These are phyloP conservation scores for Drosophila lutescens DNA, from an alignment of 2,888 invertebrate genomes.

Conservation along the genomic window DNA sequence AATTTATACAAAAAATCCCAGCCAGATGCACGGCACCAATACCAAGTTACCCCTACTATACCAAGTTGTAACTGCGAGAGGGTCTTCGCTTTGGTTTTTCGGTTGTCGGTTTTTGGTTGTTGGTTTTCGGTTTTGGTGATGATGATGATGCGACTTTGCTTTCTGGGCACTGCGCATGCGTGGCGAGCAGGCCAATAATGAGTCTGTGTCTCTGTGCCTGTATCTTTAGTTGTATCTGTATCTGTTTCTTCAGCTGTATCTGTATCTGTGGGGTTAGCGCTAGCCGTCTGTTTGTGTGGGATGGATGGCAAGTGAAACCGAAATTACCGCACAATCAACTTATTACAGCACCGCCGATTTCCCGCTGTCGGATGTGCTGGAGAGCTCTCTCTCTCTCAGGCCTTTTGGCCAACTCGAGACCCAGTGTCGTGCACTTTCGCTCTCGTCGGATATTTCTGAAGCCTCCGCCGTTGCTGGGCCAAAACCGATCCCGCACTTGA, in stretches of 20 bases:
- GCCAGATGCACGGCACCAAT: constrained; percentile 65
- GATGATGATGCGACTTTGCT: constrained; percentile 65
- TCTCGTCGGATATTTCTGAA: constrained; percentile 56
- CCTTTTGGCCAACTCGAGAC: constrained; percentile 32
- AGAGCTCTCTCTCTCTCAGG: constrained; percentile 50
- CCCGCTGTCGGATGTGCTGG: constrained; percentile 73
- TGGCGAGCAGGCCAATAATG: constrained; percentile 75
- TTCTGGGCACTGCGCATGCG: constrained; percentile 64
- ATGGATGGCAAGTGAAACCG: constrained; percentile 70
- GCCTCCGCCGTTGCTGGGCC: constrained; percentile 21
- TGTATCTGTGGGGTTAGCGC: constrained; percentile 13
- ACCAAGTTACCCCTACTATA: constrained; percentile 2
- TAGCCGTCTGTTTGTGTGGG: constrained; percentile 46
- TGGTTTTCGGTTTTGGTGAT: constrained; percentile 15
- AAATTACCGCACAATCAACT: constrained; percentile 82
- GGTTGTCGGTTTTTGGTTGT: constrained; percentile 14
- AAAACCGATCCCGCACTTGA: constrained; percentile 52
- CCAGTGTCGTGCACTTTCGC: constrained; percentile 79
- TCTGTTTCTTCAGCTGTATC: too few species aligned
- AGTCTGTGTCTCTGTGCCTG: constrained; percentile 34
- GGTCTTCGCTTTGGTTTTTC: constrained; percentile 24
- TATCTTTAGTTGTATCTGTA: background rate
- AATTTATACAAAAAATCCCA: constrained; percentile 84
- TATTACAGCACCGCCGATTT: constrained; percentile 79
- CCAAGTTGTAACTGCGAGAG: constrained; percentile 45